A percentile compares a stretch with the other conserved stretches of the same genome.
These are phyloP conservation scores for Oligia latruncula DNA, from an alignment of 2,888 invertebrate species.

Conservation along the genomic window DNA sequence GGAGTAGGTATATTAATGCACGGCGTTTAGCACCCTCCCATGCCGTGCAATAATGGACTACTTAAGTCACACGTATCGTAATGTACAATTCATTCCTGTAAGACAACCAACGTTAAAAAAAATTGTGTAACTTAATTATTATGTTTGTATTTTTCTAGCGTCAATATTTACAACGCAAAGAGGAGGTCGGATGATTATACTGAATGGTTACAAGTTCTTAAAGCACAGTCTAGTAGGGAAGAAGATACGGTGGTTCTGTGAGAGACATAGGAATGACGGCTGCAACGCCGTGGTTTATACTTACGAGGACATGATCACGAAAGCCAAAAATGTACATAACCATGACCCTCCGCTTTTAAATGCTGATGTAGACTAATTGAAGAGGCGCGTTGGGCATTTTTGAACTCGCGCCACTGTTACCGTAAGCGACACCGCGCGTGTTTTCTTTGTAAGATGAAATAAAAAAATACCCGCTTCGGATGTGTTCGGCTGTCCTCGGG, in stretches of 20 bases:
- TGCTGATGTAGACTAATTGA: neutral
- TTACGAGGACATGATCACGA: conserved; percentile 17
- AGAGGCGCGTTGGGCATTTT: no score
- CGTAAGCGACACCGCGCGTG: no score
- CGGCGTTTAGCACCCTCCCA: no score
- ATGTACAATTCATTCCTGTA: neutral
- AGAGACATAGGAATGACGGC: conserved; percentile 53
- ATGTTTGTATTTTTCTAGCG: conserved; percentile 50
- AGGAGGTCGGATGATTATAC: conserved; percentile 68
- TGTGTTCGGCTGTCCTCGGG: no score
- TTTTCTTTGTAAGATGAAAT: no score
- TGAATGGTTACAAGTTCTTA: conserved; percentile 70
- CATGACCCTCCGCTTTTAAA: conserved; percentile 36
- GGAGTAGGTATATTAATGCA: no score
- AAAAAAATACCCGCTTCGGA: no score
- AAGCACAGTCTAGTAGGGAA: conserved; percentile 63
- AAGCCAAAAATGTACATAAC: conserved; percentile 32
- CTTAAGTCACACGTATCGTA: no score
- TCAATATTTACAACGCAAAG: conserved; percentile 61
- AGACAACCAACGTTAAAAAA: neutral
- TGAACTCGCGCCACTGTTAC: no score
- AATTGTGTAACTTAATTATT: neutral
- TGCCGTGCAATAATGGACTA: no score
- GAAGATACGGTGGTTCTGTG: conserved; percentile 71
- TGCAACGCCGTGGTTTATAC: conserved; percentile 63